Base-by-base conservation (phyloP, 2,113 vertebrate species). In the Phaethon lepturus region DNA sequence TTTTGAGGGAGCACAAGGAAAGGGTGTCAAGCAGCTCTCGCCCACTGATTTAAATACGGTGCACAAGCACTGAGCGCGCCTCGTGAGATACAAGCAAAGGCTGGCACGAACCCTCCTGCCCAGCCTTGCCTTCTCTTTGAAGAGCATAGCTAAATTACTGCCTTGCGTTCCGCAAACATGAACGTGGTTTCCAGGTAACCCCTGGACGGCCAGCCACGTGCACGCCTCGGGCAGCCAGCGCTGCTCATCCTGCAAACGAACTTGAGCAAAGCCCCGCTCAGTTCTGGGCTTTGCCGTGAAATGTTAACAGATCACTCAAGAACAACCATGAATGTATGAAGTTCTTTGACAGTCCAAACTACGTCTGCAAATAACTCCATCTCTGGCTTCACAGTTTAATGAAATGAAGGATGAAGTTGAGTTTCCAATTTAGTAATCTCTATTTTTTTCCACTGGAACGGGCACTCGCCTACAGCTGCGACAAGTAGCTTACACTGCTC, bases 361-460 rank as follows among this genome's bases (percentile, higher is more conserved):
- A 59, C 90, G 22, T 17, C 53, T 77, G 58, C 42, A 93, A 94
- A 31, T 71, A 85, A 92, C 60, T 91, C 78, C 69, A 88, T 53
- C 81, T 87, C 53, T 17, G n/a, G 50, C 81, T 94, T 91, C 64
- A 87, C 35, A 66, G 59, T 78, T 96, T 55, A 78, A 81, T 74
- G 59, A 89, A 95, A 91, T 3, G 38, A 92, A 96, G 50, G 33
- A 85, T 26, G 64, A 95, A 16, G 44, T 3, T 33, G 80, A 86
- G 58, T 40, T 94, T 77, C 38, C 47, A 88, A 16, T 44, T 69
- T 67, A 67, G 75, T 60, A 24, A 59, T 67, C 63, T 74, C 45
- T 63, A 5, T 11, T 14, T 78, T 79, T 86, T 96, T 10, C 68
- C 88, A 67, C 73, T 40, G n/a, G 28, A 96, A 81, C 13, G 55